Conservation (phyloP, 2,113 vertebrate genomes). For the Silurus asotus region DNA sequence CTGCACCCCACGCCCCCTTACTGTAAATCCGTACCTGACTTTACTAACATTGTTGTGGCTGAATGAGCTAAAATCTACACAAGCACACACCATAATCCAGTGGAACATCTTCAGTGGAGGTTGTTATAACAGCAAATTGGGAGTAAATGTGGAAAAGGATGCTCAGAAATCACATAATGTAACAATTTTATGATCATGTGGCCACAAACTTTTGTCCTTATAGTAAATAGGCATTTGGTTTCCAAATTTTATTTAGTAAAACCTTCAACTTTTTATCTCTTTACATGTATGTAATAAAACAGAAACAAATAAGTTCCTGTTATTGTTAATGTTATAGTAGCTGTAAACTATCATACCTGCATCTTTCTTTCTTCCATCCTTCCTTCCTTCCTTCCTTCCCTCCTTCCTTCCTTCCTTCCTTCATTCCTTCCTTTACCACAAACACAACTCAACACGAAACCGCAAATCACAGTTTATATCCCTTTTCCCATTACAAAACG, state of each 20-base stretch:
- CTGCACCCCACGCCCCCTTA: too few relatives aligned
- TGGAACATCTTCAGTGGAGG: too few relatives aligned
- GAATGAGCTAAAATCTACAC: too few relatives aligned
- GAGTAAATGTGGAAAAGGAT: too few relatives aligned
- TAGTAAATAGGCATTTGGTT: neutral
- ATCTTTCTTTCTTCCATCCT: neutral
- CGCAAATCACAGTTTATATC: neutral
- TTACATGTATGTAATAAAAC: neutral
- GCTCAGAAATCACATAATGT: too few relatives aligned
- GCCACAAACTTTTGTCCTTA: neutral
- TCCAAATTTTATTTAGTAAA: neutral
- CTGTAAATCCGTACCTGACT: too few relatives aligned
- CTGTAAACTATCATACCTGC: neutral
- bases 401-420: neutral
- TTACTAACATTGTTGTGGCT: too few relatives aligned
- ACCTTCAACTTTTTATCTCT: neutral
- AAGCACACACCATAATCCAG: too few relatives aligned
- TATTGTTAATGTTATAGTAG: neutral
- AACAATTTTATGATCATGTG: too few relatives aligned
- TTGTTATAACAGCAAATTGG: too few relatives aligned
- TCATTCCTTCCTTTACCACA: neutral
- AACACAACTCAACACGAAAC: neutral
- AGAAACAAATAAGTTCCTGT: neutral
- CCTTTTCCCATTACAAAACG: neutral
- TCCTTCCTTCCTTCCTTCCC: neutral